phyloP scores from a whole-genome alignment of 2,888 invertebrate genomes.

The Yponomeuta evonymella region DNA sequence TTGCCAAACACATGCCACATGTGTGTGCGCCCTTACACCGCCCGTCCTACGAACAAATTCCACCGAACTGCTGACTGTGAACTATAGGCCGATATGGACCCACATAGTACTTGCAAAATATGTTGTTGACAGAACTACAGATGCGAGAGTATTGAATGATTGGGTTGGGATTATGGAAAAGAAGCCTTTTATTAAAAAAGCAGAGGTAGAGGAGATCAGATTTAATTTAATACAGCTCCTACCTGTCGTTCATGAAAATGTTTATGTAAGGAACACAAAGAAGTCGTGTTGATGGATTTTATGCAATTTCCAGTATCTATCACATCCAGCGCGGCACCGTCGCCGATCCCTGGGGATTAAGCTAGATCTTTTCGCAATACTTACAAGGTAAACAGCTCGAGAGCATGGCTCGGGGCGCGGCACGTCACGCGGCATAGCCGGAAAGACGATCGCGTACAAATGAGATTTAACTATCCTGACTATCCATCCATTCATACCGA shows the following conservation, averaged over 20 bases:
- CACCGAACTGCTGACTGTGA: constrained; percentile 5
- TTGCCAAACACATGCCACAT: constrained; percentile 6
- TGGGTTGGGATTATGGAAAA: not conserved
- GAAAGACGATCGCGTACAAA: constrained; percentile 27
- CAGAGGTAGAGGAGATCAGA: not conserved
- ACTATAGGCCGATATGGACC: constrained; percentile 10
- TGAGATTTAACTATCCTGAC: constrained; percentile 9
- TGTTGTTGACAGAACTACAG: constrained; percentile 19
- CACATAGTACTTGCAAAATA: constrained; percentile 18
- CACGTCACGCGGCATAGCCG: constrained; percentile 31
- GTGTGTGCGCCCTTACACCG: constrained; percentile 4
- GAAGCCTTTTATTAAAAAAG: not conserved
- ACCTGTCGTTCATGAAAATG: not conserved
- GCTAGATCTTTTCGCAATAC: constrained; percentile 73
- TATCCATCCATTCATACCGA: constrained; percentile 1
- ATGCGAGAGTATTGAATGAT: not conserved
- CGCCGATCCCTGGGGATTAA: constrained; percentile 64
- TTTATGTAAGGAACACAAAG: constrained; percentile 37
- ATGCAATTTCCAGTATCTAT: constrained; percentile 76
- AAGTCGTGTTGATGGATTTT: constrained; percentile 71
- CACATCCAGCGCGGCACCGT: constrained; percentile 60
- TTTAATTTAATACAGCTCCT: not conserved
- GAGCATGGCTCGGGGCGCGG: constrained; percentile 25
- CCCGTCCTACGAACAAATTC: constrained; percentile 17
- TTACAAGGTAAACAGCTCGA: constrained; percentile 63